phyloP scores from a whole-genome alignment of 2,888 invertebrate genomes.

The Drosophila pseudotalamancana region DNA sequence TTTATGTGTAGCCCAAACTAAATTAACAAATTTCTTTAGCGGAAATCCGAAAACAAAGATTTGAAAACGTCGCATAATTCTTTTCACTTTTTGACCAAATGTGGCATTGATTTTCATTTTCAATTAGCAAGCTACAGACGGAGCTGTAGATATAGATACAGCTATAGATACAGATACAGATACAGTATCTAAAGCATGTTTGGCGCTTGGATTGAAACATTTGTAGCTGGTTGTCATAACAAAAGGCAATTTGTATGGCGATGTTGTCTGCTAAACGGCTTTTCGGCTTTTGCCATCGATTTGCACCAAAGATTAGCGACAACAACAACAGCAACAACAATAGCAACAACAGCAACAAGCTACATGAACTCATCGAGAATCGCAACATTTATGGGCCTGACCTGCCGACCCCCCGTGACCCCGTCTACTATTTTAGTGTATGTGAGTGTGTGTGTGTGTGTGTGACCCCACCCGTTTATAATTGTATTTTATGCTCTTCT shows the following conservation, averaged over 20 bases:
- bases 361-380: constrained; percentile 47
- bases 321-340: constrained; percentile 18
- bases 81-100: constrained; percentile 77
- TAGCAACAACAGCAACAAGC: constrained; percentile 19
- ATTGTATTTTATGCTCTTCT: constrained; percentile 53
- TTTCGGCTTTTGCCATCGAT: constrained; percentile 62
- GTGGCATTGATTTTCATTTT: constrained; percentile 63
- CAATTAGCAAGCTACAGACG: constrained; percentile 52
- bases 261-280: constrained; percentile 55
- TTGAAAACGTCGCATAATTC: constrained; percentile 64
- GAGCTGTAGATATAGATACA: constrained; percentile 23
- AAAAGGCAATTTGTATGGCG: constrained; percentile 69
- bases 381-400: constrained; percentile 75
- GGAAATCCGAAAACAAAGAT: constrained; percentile 64
- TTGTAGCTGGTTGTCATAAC: constrained; percentile 54
- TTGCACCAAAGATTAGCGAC: constrained; percentile 63
- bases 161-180: constrained; percentile 21
- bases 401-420: constrained; percentile 47
- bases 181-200: constrained; percentile 32
- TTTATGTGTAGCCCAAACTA: constrained; percentile 17
- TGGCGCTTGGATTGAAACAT: constrained; percentile 48
- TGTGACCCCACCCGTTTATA: constrained; percentile 62
- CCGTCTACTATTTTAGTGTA: constrained; percentile 15
- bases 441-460: constrained; percentile 10
- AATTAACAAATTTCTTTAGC: constrained; percentile 66